Conservation (phyloP, 2,888 invertebrate genomes). For the Thereva nobilitata region DNA sequence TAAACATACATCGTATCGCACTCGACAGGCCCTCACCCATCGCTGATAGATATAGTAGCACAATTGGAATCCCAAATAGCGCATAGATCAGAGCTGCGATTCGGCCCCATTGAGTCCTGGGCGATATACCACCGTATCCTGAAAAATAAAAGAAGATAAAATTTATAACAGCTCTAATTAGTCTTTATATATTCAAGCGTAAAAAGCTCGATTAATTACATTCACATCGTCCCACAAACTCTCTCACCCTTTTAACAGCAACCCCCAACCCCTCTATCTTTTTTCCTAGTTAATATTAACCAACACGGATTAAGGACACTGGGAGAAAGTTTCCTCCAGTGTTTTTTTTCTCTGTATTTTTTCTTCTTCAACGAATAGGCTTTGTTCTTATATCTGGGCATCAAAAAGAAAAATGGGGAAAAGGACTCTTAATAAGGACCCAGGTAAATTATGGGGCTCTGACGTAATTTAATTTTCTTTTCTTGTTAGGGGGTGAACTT, state of each 20-base stretch:
- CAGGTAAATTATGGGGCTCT: conserved; percentile 39
- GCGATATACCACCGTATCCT: conserved; percentile 86
- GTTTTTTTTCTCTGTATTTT: no score
- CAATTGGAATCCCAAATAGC: conserved; percentile 83
- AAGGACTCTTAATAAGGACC: conserved; percentile 23
- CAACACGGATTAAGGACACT: no score
- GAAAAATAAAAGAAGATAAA: conserved; percentile 48
- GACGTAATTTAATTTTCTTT: conserved; percentile 41
- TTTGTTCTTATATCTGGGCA: not conserved
- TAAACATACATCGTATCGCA: conserved; percentile 73
- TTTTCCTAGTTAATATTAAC: no score
- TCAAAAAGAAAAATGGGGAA: conserved; percentile 17
- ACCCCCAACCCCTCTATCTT: no score
- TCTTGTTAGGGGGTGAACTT: conserved; percentile 31
- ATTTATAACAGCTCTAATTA: conserved; percentile 28
- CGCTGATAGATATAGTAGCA: conserved; percentile 85
- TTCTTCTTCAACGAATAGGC: no score
- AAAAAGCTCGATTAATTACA: conserved; percentile 25
- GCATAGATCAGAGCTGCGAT: conserved; percentile 84
- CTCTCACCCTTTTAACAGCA: no score
- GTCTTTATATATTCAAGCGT: conserved; percentile 15
- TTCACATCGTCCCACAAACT: not conserved
- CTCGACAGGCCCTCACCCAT: conserved; percentile 85
- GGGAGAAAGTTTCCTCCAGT: no score
- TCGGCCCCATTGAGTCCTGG: conserved; percentile 75